These are phyloP conservation scores for Falco peregrinus DNA, from an alignment of 2,797 vertebrate genomes.

Conservation along the genomic window DNA sequence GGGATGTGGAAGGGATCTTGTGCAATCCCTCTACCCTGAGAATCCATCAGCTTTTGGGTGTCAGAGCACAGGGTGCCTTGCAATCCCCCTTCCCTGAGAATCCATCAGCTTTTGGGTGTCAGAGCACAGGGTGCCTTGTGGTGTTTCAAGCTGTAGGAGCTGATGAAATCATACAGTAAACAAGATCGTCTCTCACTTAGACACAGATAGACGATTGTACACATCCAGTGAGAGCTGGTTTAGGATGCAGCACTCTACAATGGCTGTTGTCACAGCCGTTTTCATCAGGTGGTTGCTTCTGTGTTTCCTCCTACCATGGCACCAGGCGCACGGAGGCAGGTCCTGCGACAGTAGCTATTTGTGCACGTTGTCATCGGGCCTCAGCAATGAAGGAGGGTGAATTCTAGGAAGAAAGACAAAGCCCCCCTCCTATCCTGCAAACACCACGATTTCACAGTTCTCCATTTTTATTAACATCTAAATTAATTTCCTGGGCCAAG, in stretches of 20 bases:
- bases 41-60: not conserved
- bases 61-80: not conserved
- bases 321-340: not conserved
- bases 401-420: not conserved
- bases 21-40: not conserved
- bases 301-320: conserved; percentile 9
- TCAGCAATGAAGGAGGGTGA: not conserved
- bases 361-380: not conserved
- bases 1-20: not conserved
- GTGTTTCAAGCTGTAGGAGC: not conserved
- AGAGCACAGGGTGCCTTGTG: not conserved
- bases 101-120: not conserved
- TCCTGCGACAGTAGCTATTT: not conserved
- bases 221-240: not conserved
- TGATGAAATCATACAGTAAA: not conserved
- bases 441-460: not conserved
- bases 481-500: not conserved
- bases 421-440: not conserved
- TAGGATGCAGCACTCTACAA: not conserved
- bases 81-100: not conserved
- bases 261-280: not conserved
- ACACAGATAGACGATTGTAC: not conserved
- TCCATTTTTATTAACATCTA: not conserved
- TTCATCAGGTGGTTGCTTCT: not conserved
- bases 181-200: not conserved